phyloP scores from a whole-genome alignment of 2,888 invertebrate genomes.

The Philereme transversata region DNA sequence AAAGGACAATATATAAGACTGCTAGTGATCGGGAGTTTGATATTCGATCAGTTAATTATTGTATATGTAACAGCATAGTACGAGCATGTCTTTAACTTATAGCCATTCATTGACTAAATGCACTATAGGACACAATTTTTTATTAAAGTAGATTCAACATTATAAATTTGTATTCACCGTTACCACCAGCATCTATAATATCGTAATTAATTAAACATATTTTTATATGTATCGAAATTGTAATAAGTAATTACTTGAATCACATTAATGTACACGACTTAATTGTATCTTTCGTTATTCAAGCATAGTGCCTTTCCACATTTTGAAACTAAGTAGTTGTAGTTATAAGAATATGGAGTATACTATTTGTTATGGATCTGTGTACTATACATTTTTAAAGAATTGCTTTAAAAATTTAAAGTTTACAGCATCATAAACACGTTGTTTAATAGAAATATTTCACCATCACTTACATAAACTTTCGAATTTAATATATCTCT shows the following conservation, averaged over 20 bases:
- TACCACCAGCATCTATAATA: slow-evolving; percentile 17
- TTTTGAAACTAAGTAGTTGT: slow-evolving; percentile 60
- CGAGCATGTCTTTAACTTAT: slow-evolving; percentile 42
- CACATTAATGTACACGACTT: slow-evolving; percentile 27
- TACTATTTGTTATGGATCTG: slow-evolving; percentile 48
- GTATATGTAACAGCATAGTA: slow-evolving; percentile 42
- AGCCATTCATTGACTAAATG: slow-evolving; percentile 47
- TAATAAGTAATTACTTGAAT: slow-evolving; percentile 13
- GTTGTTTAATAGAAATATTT: slow-evolving; percentile 36
- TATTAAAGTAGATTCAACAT: slow-evolving; percentile 44
- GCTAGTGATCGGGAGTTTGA: slow-evolving; percentile 53
- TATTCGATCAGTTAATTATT: slow-evolving; percentile 49
- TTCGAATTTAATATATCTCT: slow-evolving; percentile 63
- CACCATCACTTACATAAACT: slow-evolving; percentile 48
- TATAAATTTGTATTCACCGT: slow-evolving; percentile 33
- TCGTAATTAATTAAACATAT: not conserved
- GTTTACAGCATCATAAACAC: slow-evolving; percentile 42
- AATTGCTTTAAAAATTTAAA: slow-evolving; percentile 44
- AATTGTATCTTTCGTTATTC: slow-evolving; percentile 53
- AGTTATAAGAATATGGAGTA: slow-evolving; percentile 45
- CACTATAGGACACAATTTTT: slow-evolving; percentile 52
- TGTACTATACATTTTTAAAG: slow-evolving; percentile 47
- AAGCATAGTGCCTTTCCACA: slow-evolving; percentile 79
- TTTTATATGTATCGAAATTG: not conserved
- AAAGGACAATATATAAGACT: slow-evolving; percentile 68